Evolutionary conservation across 2,113 vertebrate genomes (phyloP), one percentile per base, ranked within the genome.

Genomic region (Kryptolebias marmoratus): DNA sequence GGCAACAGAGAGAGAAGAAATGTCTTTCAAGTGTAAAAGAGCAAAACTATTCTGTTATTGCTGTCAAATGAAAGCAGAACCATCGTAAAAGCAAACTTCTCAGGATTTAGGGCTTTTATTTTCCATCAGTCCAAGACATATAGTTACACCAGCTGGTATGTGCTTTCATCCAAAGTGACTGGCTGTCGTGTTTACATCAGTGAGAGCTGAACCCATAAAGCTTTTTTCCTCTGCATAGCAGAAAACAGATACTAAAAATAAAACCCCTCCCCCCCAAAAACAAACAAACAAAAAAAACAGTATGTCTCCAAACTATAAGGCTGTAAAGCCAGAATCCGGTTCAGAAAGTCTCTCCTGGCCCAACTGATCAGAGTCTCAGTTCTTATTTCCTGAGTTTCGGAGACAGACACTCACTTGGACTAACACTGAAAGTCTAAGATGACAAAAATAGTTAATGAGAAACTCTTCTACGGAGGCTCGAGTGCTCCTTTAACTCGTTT

Each of bases 401-500:
- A 70, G 71, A 68, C 80, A 88, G 80, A 68, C 80, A 81, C 65
- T 87, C 54, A 60, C 83, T 80, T 80, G 49, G 79, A 81, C 73
- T 18, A 59, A 70, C 0, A 64, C 53, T 48, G 58, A 73, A 65
- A 28, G 1, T 78, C 80, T 65, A 69, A 71, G 53, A 77, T 65
- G 73, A 82, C 72, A 82, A 56, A 68, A 77, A 84, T 72, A 75
- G 68, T 39, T 57, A 64, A 52, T 12, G 14, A 86, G 28, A 52
- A 32, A 54, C 59, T 52, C 42, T 59, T 66, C 58, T 14, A 15
- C 18, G 30, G 54, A 6, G 13, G 32, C 36, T 54, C 63, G 5
- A 57, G 64, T 62, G 60, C 50, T 44, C 53, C 6, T 60, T 59
- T 42, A 54, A 53, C 72, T 66, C 1, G 57, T 28, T 36, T 56